Percentiles rank a stretch among this genome's conserved stretches.
These are phyloP conservation scores for Thaumetopoea pityocampa DNA, from an alignment of 1,140 invertebrate genomes.

Conservation along the genomic window DNA sequence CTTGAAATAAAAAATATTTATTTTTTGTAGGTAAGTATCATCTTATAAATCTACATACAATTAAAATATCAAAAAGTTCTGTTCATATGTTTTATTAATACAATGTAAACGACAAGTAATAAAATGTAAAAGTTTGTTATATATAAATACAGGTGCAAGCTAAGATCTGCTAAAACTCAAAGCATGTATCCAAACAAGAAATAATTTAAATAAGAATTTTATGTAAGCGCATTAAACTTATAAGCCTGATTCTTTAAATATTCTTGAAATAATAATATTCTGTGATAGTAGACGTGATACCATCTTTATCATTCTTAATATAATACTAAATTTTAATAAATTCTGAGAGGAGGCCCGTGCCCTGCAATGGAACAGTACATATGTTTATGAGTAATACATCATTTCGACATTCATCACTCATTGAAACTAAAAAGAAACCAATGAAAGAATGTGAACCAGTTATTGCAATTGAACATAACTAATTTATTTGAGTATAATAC, in stretches of 20 bases:
- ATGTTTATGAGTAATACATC: no score
- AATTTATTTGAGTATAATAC: no score
- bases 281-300: slow-evolving; percentile 74
- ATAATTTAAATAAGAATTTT: slow-evolving; percentile 26
- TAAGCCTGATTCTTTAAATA: slow-evolving; percentile 36
- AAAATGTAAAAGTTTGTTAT: slow-evolving; percentile 13
- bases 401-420: no score
- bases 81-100: slow-evolving; percentile 11
- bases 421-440: no score
- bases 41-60: no score
- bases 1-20: no score
- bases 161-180: slow-evolving; percentile 15
- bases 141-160: slow-evolving; percentile 18
- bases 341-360: no score
- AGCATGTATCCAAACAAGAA: slow-evolving; percentile 11
- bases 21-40: no score
- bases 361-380: no score
- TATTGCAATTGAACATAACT: no score
- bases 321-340: slow-evolving; percentile 24
- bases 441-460: no score
- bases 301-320: slow-evolving; percentile 59
- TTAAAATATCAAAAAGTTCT: slow-evolving; percentile 13
- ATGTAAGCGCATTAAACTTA: slow-evolving; percentile 42
- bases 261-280: slow-evolving; percentile 68
- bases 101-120: slow-evolving; percentile 11